Base-by-base conservation (phyloP, 2,888 invertebrate genomes). In the Furcula furcula region DNA sequence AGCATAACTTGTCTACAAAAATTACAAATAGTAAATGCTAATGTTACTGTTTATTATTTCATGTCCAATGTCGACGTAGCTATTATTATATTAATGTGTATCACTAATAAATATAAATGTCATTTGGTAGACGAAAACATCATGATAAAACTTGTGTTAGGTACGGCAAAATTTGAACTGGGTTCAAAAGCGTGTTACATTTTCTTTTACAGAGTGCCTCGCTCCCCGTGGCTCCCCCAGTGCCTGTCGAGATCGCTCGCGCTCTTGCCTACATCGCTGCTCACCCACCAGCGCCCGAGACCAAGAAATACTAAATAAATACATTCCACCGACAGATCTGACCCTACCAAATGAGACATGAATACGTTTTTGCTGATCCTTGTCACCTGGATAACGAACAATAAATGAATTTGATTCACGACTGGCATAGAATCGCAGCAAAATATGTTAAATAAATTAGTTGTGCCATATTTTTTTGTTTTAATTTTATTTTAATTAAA, bases 231-330 rank as follows among this genome's bases (percentile, higher is more conserved):
- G 64, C 40, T 1, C 87, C 80, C 5, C 56, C 52, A 4, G 41
- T 71, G 0, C 83, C 83, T 3, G 65, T 53, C 1, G 65, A 55
- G 3, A 83, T 84, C 42, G 40, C 36, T 14, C 75, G 75, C 38
- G 47, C 79, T 9, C 31, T 83, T 11, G 65, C 56, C 31, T 86
- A 74, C 68, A 66, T 65, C 40, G 62, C 50, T 0, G 43, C 51
- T 19, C 72, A 71, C 30, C 56, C 73, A 5, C 37, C 40, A 1
- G 33, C 36, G 4, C 19, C 26, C 11, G 37, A 39, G 2, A 7
- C 15, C 11, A 19, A 0, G 21, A 47, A 47, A 12, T 45, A 32
- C 28, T 54, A 47, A 55, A 11, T 54, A 47, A 55, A 11, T 25
- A 7, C 19, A 26, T 7, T 11, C 7, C 11, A 21, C 30, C 25